phyloP scores from a whole-genome alignment of 1,140 invertebrate species.

The Atopsyche davidsoni region DNA sequence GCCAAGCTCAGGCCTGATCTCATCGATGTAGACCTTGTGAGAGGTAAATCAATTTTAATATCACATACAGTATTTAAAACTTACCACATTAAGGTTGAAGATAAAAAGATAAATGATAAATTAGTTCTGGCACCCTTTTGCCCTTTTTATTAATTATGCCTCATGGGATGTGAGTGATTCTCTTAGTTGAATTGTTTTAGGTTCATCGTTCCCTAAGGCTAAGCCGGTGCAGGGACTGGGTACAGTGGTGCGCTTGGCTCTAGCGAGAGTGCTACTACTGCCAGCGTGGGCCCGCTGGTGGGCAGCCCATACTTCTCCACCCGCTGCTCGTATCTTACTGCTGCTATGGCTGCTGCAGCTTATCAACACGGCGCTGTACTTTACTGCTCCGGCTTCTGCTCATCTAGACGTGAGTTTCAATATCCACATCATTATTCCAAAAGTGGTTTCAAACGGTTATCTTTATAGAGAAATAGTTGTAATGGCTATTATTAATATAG shows the following conservation, averaged over 20 bases:
- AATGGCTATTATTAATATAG: too few species aligned
- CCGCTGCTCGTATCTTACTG: constrained; percentile 66
- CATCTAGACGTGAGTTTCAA: constrained; percentile 32
- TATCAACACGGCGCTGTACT: constrained; percentile 50
- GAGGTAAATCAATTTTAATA: constrained; percentile 45
- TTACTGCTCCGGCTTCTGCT: constrained; percentile 35
- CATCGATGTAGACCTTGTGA: constrained; percentile 91
- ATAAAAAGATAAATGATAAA: too few species aligned
- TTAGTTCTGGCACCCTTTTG: too few species aligned
- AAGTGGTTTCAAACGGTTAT: too few species aligned
- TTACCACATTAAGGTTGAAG: too few species aligned
- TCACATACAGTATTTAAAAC: too few species aligned
- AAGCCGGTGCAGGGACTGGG: constrained; percentile 85
- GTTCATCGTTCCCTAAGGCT: constrained; percentile 88
- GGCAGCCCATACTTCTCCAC: constrained; percentile 75
- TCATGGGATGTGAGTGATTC: too few species aligned
- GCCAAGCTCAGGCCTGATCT: constrained; percentile 85
- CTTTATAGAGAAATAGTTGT: too few species aligned
- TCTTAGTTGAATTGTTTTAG: too few species aligned
- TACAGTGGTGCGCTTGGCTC: constrained; percentile 71
- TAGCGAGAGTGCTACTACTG: constrained; percentile 72
- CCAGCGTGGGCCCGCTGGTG: constrained; percentile 83
- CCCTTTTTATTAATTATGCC: too few species aligned
- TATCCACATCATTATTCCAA: too few species aligned
- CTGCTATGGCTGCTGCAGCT: constrained; percentile 72